Conservation (phyloP, 2,797 vertebrate species). For the Eupleurogrammus muticus region DNA sequence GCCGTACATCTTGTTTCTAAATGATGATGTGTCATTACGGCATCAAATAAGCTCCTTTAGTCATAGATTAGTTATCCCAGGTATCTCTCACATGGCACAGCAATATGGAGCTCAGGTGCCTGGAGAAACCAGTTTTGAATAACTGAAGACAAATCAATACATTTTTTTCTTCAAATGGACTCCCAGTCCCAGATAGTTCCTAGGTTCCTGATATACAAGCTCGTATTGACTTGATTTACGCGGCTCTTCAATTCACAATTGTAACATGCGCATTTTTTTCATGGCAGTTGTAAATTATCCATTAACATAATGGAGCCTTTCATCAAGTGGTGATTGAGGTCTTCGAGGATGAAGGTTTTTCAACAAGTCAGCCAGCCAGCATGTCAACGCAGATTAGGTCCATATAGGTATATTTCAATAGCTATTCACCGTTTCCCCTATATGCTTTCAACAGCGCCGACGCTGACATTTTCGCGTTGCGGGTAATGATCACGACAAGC, state of each 20-base stretch:
- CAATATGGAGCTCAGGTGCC: not conserved
- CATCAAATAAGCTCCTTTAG: constrained; percentile 10
- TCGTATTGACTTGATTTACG: constrained; percentile 47
- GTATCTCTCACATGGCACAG: not conserved
- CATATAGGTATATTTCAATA: no score
- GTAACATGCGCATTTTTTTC: constrained; percentile 53
- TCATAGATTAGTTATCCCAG: not conserved
- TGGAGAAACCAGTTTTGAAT: constrained; percentile 22
- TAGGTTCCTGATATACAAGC: constrained; percentile 5
- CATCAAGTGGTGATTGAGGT: constrained; percentile 27
- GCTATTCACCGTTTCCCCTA: no score
- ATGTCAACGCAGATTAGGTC: no score
- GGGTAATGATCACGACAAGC: no score
- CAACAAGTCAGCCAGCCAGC: not conserved
- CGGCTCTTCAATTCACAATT: constrained; percentile 47
- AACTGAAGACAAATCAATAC: constrained; percentile 38
- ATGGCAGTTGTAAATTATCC: constrained; percentile 57
- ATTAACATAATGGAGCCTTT: constrained; percentile 65
- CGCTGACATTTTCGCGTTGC: no score
- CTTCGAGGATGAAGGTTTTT: constrained; percentile 6
- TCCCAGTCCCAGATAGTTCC: constrained; percentile 36
- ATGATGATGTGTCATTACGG: not conserved
- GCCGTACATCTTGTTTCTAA: not conserved
- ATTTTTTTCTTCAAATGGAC: constrained; percentile 35
- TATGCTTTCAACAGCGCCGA: no score